Percentiles rank a stretch among this genome's conserved stretches.
Conservation (phyloP, 1,140 invertebrate genomes). For the Zaprionus kolodkinae region DNA sequence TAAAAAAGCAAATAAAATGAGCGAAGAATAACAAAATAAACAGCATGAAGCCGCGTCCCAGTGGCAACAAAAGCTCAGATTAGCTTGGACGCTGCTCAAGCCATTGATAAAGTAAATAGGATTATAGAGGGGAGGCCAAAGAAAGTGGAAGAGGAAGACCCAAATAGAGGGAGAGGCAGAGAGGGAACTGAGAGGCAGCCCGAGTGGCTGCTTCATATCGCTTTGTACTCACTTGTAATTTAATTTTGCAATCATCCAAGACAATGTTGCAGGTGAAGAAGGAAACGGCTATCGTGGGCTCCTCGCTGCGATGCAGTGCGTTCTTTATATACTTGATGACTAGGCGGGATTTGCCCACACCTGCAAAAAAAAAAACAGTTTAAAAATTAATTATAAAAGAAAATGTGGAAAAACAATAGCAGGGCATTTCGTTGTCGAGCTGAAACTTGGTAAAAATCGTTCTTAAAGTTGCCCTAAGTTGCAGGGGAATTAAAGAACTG, state of each 20-base stretch:
- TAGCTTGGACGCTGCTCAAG: conserved; percentile 43
- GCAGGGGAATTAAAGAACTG: no score
- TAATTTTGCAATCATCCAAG: conserved; percentile 88
- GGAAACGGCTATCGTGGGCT: conserved; percentile 94
- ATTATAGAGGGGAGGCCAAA: conserved; percentile 49
- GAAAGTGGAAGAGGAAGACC: not conserved
- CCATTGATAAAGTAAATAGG: conserved; percentile 61
- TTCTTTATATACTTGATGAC: conserved; percentile 92
- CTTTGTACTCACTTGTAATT: conserved; percentile 87
- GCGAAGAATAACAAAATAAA: conserved; percentile 44
- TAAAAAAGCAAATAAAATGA: conserved; percentile 71
- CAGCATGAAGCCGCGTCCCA: conserved; percentile 26
- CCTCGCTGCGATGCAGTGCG: conserved; percentile 89
- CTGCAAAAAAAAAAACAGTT: conserved; percentile 85
- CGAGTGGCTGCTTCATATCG: not conserved
- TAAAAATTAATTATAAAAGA: conserved; percentile 1
- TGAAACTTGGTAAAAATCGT: not conserved
- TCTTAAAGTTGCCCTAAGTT: not conserved
- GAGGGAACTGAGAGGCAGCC: not conserved
- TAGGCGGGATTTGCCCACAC: conserved; percentile 94
- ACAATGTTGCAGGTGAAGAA: conserved; percentile 94
- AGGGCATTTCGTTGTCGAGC: not conserved
- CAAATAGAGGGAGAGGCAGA: not conserved
- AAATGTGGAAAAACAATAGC: not conserved
- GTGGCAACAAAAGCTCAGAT: conserved; percentile 66